Conservation (phyloP, 2,797 vertebrate genomes). For the Crypturellus tataupa region DNA sequence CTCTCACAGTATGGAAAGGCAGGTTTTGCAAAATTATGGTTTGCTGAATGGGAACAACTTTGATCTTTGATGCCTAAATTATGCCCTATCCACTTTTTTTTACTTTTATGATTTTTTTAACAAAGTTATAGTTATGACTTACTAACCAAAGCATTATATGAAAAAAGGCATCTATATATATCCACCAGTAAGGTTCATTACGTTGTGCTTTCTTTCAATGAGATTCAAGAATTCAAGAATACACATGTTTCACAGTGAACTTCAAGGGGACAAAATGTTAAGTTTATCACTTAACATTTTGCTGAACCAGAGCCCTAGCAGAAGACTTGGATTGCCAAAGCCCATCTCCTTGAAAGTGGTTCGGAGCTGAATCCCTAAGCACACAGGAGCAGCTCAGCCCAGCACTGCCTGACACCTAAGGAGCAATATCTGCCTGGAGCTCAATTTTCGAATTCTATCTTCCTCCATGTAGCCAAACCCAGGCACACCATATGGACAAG, state of each 20-base stretch:
- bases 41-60: background rate
- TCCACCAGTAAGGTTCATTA: background rate
- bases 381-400: background rate
- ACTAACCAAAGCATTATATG: background rate
- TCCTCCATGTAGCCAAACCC: background rate
- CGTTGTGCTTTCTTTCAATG: background rate
- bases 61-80: background rate
- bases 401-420: background rate
- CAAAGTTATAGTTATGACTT: background rate
- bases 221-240: background rate
- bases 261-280: background rate
- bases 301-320: background rate
- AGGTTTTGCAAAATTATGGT: background rate
- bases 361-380: background rate
- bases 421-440: background rate
- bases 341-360: background rate
- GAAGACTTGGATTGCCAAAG: background rate
- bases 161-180: background rate
- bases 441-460: background rate
- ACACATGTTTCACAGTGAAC: background rate
- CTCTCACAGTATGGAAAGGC: background rate
- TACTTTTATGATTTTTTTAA: background rate
- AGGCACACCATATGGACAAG: background rate
- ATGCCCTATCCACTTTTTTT: background rate
- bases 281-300: background rate